Conservation (phyloP, 2,888 invertebrate species). For the Temnothorax ravouxi region DNA sequence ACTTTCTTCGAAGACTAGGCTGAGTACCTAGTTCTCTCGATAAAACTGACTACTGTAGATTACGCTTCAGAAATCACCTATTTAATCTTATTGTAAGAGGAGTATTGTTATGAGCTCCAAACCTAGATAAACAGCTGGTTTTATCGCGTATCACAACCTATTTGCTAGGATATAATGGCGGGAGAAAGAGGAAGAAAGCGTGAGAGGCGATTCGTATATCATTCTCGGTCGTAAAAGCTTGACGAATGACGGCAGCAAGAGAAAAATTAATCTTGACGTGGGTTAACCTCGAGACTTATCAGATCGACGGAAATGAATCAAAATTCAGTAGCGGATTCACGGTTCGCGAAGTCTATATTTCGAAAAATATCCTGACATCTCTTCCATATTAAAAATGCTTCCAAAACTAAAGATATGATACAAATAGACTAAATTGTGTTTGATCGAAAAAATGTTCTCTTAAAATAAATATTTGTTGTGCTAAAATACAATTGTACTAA, state of each 20-base stretch:
- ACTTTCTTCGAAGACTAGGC: not conserved
- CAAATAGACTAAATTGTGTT: not conserved
- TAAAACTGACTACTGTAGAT: constrained; percentile 26
- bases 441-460: not conserved
- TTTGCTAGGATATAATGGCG: constrained; percentile 30
- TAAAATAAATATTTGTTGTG: not conserved
- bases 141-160: constrained; percentile 46
- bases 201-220: constrained; percentile 39
- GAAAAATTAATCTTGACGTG: constrained; percentile 41
- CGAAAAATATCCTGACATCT: not conserved
- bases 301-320: constrained; percentile 36
- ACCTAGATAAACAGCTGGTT: constrained; percentile 47
- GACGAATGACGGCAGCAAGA: constrained; percentile 25
- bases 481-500: not conserved
- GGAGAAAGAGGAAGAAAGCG: constrained; percentile 52
- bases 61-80: constrained; percentile 23
- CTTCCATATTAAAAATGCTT: not conserved
- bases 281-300: constrained; percentile 27
- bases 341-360: not conserved
- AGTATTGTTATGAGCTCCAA: constrained; percentile 36
- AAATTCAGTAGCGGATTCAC: constrained; percentile 28
- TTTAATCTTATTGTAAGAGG: constrained; percentile 29
- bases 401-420: not conserved
- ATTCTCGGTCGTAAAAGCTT: constrained; percentile 31
- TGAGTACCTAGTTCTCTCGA: not conserved